Evolutionary conservation across 2,113 vertebrate genomes (phyloP), one percentile per base, ranked within the genome.

Genomic region (Scalopus aquaticus): DNA sequence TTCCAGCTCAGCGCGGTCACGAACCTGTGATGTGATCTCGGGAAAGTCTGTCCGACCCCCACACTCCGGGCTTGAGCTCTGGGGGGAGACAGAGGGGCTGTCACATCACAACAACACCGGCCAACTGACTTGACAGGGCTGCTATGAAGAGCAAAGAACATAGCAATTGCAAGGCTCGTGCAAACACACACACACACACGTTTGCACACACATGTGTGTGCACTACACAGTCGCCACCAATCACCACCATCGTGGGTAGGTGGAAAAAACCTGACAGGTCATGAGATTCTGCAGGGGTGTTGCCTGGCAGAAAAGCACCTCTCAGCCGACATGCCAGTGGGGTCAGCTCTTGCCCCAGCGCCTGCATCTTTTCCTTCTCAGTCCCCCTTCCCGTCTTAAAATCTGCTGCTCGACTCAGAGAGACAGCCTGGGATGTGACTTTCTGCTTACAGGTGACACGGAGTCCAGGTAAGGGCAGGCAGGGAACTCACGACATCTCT

Each of bases 1-100:
- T 30, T 79, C 88, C 42, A 5, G 69, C 92, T 89, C 84, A 16
- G 51, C 88, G 32, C 81, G 72, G 74, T 54, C 37, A 9, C 79
- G 37, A n/a, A 58, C 49, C 15, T 89, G 90, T 44, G 89, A 78
- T 39, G 58, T 22, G 46, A 81, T 77, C 65, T 24, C 15, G 54
- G 32, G 54, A 62, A 73, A 58, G 60, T 35, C 32, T 72, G 20
- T 58, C 54, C 64, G 46, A 4, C 51, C 28, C 39, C 35, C 64
- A 54, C 62, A 22, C 70, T 46, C 81, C 62, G 32, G 37, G 30
- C 84, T 62, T 46, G 51, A 88, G 64, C 92, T 49, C 76, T 65
- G 10, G 24, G 12, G 28, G 32, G 10, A 5, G 7, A 58, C 13
- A 1, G 4, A 83, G 72, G 44, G 19, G 19, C n/a, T 37, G 42